Conservation (phyloP, 2,797 vertebrate genomes). For the Mormyrops boulengeri region DNA sequence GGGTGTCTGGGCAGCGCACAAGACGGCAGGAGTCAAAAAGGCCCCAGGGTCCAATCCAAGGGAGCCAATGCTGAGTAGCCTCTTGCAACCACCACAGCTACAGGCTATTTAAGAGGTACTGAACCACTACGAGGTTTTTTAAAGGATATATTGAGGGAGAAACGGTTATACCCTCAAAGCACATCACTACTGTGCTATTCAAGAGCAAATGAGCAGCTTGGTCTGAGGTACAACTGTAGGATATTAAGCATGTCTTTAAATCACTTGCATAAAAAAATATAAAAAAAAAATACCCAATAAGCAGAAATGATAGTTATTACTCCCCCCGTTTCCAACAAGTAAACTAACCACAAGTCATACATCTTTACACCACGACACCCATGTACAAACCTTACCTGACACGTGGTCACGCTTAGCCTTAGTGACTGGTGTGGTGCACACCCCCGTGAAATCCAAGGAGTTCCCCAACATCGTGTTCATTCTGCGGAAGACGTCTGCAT, state of each 20-base stretch:
- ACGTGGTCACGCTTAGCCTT: constrained; percentile 72
- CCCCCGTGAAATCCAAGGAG: constrained; percentile 86
- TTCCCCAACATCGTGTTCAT: constrained; percentile 97
- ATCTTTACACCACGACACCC: not conserved
- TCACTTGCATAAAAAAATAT: not conserved
- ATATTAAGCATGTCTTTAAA: not conserved
- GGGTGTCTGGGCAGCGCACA: not conserved
- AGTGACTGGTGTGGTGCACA: constrained; percentile 83
- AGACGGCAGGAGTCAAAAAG: not conserved
- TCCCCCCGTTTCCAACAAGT: not conserved
- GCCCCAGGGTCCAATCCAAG: not conserved
- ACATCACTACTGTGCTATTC: not conserved
- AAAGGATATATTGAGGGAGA: not conserved
- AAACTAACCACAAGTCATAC: not conserved
- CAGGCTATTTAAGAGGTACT: not conserved
- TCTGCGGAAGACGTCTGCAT: constrained; percentile 86
- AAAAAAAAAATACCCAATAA: not conserved
- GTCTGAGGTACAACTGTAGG: not conserved
- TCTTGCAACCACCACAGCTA: not conserved
- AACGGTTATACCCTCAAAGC: not conserved
- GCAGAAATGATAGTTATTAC: not conserved
- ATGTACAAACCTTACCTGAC: constrained; percentile 64
- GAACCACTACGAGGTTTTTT: not conserved
- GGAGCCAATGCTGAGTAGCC: not conserved
- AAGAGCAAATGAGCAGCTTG: not conserved